Evolutionary conservation across 2,113 vertebrate genomes (phyloP).

Genomic region (Sander vitreus): DNA sequence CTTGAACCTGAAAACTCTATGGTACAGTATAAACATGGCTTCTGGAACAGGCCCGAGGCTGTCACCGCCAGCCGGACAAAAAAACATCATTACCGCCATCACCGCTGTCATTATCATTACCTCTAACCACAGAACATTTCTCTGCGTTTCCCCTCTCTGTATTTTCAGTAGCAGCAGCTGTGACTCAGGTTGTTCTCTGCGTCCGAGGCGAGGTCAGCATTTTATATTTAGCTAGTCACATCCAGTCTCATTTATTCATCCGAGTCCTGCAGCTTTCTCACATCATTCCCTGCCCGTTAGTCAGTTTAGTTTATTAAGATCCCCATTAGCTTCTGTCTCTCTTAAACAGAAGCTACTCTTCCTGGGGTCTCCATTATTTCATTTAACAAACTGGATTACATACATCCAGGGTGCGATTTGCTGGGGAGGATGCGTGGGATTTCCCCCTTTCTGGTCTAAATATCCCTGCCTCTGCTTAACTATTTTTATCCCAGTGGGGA

Average conservation of each 20-base stretch:
- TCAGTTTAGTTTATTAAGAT: too few species aligned
- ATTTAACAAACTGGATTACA: too few species aligned
- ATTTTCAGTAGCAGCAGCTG: neutral
- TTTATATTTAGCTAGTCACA: conserved; percentile 38
- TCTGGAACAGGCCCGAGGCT: neutral
- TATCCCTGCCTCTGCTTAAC: too few species aligned
- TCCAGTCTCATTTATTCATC: conserved; percentile 31
- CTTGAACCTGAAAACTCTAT: too few species aligned
- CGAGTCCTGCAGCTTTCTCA: conserved; percentile 21
- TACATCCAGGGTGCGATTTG: too few species aligned
- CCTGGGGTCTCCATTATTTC: too few species aligned
- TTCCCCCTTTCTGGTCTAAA: too few species aligned
- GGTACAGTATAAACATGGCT: too few species aligned
- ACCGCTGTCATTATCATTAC: conserved; percentile 9
- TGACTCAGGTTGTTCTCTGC: conserved; percentile 46
- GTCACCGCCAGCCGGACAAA: neutral
- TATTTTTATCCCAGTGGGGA: too few species aligned
- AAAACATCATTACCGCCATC: neutral
- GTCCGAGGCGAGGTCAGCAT: conserved; percentile 13
- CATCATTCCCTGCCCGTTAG: neutral
- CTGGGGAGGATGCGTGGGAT: too few species aligned
- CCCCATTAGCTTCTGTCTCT: too few species aligned
- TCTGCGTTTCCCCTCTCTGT: neutral
- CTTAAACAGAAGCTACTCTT: too few species aligned
- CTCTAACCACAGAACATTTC: neutral